These are phyloP conservation scores for Hippocampus barbouri DNA, from an alignment of 2,113 vertebrate genomes.

Conservation along the genomic window DNA sequence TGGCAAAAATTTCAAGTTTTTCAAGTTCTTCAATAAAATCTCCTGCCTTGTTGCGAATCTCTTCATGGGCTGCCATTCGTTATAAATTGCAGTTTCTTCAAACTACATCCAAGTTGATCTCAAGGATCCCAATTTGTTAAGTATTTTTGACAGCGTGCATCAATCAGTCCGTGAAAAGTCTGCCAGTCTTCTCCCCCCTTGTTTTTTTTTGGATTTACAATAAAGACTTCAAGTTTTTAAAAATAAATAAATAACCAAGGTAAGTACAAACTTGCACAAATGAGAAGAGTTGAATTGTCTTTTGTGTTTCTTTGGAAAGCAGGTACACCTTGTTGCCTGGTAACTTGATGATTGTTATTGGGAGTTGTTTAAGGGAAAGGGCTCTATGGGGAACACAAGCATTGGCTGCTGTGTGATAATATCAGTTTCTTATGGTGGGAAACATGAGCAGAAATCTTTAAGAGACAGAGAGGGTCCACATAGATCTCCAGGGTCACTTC, in stretches of 20 bases:
- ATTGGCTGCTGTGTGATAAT: conserved; percentile 41
- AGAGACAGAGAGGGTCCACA: conserved; percentile 62
- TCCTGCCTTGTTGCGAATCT: no score
- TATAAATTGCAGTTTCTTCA: no score
- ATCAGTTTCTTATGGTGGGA: conserved; percentile 58
- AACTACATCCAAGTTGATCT: no score
- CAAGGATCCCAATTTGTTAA: neutral
- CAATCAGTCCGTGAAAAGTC: no score
- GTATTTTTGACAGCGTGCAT: neutral
- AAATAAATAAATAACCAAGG: neutral
- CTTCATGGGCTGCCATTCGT: no score
- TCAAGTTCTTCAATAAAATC: no score
- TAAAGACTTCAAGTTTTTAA: no score
- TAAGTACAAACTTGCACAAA: neutral
- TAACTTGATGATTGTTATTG: conserved; percentile 35
- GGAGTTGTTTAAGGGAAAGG: conserved; percentile 61
- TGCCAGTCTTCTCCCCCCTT: no score
- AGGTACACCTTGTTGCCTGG: conserved; percentile 20
- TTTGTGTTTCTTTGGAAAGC: conserved; percentile 29
- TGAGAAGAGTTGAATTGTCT: neutral
- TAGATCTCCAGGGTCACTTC: conserved; percentile 56
- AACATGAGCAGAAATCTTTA: conserved; percentile 68
- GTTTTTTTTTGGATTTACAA: no score
- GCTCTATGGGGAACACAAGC: conserved; percentile 40
- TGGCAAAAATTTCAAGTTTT: no score